Percentiles rank a stretch among this genome's conserved stretches.
Evolutionary conservation across 2,888 invertebrate genomes (phyloP).

Genomic region (Metopia argyrocephala): DNA sequence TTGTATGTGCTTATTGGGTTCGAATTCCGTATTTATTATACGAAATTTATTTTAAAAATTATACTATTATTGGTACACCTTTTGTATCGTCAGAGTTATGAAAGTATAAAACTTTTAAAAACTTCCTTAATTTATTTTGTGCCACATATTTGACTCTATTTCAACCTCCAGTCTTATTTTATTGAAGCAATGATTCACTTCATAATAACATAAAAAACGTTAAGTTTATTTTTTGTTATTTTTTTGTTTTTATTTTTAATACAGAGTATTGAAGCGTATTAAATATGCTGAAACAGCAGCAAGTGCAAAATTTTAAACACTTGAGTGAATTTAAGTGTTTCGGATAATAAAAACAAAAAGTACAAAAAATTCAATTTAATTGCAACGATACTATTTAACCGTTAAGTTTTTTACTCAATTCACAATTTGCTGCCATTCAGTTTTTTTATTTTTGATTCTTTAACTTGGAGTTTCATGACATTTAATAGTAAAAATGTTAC

Average conservation of each 20-base stretch:
- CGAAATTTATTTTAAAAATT: no score
- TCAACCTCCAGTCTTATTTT: conserved; percentile 13
- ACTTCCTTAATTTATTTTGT: conserved; percentile 54
- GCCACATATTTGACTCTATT: conserved; percentile 36
- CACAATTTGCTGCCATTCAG: not conserved
- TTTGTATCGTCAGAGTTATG: conserved; percentile 35
- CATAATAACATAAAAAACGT: not conserved
- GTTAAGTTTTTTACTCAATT: conserved; percentile 36
- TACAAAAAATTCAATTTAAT: not conserved
- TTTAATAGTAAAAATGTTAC: conserved; percentile 16
- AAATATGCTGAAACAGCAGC: conserved; percentile 47
- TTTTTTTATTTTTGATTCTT: conserved; percentile 3
- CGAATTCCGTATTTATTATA: no score
- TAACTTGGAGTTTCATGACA: conserved; percentile 25
- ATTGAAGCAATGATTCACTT: conserved; percentile 1
- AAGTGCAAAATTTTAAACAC: conserved; percentile 64
- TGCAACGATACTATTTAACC: conserved; percentile 13
- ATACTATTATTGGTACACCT: no score
- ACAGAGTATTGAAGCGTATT: conserved; percentile 42
- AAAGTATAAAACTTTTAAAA: conserved; percentile 43
- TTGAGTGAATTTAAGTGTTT: conserved; percentile 61
- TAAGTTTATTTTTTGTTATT: not conserved
- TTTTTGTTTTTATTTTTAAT: not conserved
- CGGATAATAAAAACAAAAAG: not conserved
- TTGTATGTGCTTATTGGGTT: no score